phyloP scores from a whole-genome alignment of 2,888 invertebrate species.

The Tricholauxania praeusta region DNA sequence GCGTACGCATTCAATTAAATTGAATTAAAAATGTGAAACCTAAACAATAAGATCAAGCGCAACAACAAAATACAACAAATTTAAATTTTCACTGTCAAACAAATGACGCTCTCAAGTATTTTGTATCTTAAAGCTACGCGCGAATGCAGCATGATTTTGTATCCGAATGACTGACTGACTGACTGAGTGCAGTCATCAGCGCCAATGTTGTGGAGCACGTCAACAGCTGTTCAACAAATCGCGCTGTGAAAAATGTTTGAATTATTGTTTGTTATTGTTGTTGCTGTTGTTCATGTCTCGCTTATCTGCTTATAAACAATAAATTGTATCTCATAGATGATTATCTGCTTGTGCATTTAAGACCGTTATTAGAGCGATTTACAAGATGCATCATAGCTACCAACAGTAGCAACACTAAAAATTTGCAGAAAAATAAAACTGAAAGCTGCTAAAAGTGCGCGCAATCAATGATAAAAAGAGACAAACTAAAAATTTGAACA shows the following conservation, averaged over 20 bases:
- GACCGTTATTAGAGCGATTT: slow-evolving; percentile 57
- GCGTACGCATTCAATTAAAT: slow-evolving; percentile 1
- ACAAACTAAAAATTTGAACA: not conserved
- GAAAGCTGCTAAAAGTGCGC: too few species aligned
- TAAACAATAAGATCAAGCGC: not conserved
- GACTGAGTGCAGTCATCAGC: not conserved
- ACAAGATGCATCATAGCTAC: not conserved
- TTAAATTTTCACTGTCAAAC: slow-evolving; percentile 27
- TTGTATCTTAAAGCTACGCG: not conserved
- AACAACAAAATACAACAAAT: slow-evolving; percentile 6
- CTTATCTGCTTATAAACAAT: slow-evolving; percentile 26
- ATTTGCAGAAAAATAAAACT: slow-evolving; percentile 38
- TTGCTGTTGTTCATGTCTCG: slow-evolving; percentile 36
- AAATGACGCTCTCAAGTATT: not conserved
- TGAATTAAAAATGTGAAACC: slow-evolving; percentile 9
- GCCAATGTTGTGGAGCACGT: slow-evolving; percentile 1
- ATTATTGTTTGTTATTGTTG: slow-evolving; percentile 36
- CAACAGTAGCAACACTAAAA: not conserved
- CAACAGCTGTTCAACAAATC: slow-evolving; percentile 26
- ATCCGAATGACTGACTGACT: not conserved
- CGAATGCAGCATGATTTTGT: slow-evolving; percentile 1
- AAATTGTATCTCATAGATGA: slow-evolving; percentile 13
- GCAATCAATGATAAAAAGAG: too few species aligned
- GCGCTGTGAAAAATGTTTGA: slow-evolving; percentile 26
- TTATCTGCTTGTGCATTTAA: slow-evolving; percentile 48